phyloP scores from a whole-genome alignment of 1,140 invertebrate genomes.

The Pseudomyrmex flavicornis region DNA sequence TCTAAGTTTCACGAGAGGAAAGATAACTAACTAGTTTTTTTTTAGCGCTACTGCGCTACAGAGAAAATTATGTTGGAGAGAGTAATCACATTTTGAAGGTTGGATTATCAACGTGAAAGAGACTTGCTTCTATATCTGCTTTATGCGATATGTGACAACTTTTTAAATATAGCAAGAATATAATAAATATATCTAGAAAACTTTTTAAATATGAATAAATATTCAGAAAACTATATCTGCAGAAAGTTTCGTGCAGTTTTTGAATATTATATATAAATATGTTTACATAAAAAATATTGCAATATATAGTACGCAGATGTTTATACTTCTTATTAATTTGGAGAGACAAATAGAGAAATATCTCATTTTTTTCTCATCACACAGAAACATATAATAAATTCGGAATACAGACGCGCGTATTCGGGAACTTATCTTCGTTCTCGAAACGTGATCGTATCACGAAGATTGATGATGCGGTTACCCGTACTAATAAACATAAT shows the following conservation, averaged over 20 bases:
- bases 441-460: slow-evolving; percentile 3
- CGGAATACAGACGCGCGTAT: too few relatives aligned
- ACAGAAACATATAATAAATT: too few relatives aligned
- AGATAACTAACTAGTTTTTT: not conserved
- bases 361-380: not conserved
- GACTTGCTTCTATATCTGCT: not conserved
- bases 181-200: too few relatives aligned
- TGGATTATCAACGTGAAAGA: not conserved
- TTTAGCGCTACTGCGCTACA: not conserved
- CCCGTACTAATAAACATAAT: slow-evolving; percentile 18
- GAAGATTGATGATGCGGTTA: not conserved
- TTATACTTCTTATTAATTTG: not conserved
- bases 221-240: too few relatives aligned
- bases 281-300: too few relatives aligned
- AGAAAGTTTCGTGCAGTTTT: too few relatives aligned
- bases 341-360: not conserved
- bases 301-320: too few relatives aligned
- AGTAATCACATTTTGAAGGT: not conserved
- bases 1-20: not conserved
- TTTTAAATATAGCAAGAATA: too few relatives aligned
- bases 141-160: too few relatives aligned
- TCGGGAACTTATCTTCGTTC: not conserved
- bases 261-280: too few relatives aligned
- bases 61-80: not conserved
- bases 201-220: too few relatives aligned